Base-by-base conservation (phyloP, 1,140 invertebrate species). In the Cataglyphis hispanica region DNA sequence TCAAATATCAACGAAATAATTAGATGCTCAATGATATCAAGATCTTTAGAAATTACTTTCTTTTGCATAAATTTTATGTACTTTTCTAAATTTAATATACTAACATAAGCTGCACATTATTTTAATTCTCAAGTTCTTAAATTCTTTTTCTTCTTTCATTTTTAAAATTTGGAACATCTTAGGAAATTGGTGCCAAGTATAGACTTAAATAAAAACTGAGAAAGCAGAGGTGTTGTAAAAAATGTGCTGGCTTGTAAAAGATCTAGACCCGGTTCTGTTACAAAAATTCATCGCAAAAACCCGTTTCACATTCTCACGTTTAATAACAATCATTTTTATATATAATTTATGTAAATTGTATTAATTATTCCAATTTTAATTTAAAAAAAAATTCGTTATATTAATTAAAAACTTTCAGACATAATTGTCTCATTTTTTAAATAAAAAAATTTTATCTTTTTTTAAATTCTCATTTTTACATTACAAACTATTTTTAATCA, bases 261-360 rank as follows among this genome's bases (percentile, higher is more conserved):
- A 69, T 8, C 31, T 37, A 34, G 34, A 61, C 5, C 64, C 2
- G 27, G 8, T 31, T 8, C 25, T 61, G 10, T 40, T 37, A 53
- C 19, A 27, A 25, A 34, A 16, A 56, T 13, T 66, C 31, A 69
- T 8, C 13, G 16, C n/a, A 11, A 80, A 70, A 80, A 40, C 43
- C 1, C 6, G 40, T 43, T 43, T 43, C 19, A 25, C n/a, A 53
- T n/a, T 31, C 56, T 72, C 11, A 53, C 4, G n/a, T 53, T 13
- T 53, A 53, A 72, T 31, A 13, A 72, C 50, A 72, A 34, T 27
- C 22, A 31, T 74, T 74, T 50, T 50, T 50, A 19, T 37, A 25
- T 46, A 64, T 19, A 25, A 37, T 19, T 25, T 2, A 2, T 22
- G 0, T 16, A 53, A 37, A 74, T 22, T 37, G 8, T 70, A 34